A percentile compares a stretch with the other conserved stretches of the same genome.
These are phyloP conservation scores for Oreotrochilus melanogaster DNA, from an alignment of 2,113 vertebrate species.

Conservation along the genomic window DNA sequence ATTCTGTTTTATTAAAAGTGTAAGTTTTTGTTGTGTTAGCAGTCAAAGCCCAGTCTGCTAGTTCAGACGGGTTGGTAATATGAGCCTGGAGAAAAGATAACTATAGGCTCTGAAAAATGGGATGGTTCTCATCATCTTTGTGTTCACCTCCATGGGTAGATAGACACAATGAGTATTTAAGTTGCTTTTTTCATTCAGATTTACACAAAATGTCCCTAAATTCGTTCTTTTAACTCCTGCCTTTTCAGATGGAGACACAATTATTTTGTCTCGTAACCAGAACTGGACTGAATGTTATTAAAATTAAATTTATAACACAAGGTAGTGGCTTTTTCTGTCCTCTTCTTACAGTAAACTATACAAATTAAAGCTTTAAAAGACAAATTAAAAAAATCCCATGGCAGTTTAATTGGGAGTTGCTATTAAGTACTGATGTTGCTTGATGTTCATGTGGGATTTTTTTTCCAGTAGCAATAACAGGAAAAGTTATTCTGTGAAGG, in stretches of 20 bases:
- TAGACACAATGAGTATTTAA: neutral
- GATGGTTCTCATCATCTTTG: neutral
- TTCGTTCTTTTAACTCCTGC: neutral
- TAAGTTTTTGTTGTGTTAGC: constrained; percentile 15
- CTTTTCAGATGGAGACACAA: neutral
- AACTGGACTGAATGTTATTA: neutral
- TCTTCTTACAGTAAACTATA: neutral
- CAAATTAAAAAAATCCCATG: neutral
- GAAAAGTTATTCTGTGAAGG: neutral
- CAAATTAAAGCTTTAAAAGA: neutral
- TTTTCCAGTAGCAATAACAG: neutral
- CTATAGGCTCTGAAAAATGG: constrained; percentile 3
- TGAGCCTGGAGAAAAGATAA: constrained; percentile 11
- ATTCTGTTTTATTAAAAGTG: neutral
- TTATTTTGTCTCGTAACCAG: neutral
- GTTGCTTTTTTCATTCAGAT: neutral
- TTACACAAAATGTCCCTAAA: neutral
- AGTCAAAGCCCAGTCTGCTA: neutral
- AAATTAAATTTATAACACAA: neutral
- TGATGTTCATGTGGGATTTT: neutral
- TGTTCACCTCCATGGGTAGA: neutral
- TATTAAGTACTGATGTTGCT: neutral
- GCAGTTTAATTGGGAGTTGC: neutral
- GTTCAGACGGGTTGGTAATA: constrained; percentile 14
- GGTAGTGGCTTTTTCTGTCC: neutral